Evolutionary conservation across 92 coral and sea anemone species (phyloP).

Genomic region (Palythoa heliodiscus): DNA sequence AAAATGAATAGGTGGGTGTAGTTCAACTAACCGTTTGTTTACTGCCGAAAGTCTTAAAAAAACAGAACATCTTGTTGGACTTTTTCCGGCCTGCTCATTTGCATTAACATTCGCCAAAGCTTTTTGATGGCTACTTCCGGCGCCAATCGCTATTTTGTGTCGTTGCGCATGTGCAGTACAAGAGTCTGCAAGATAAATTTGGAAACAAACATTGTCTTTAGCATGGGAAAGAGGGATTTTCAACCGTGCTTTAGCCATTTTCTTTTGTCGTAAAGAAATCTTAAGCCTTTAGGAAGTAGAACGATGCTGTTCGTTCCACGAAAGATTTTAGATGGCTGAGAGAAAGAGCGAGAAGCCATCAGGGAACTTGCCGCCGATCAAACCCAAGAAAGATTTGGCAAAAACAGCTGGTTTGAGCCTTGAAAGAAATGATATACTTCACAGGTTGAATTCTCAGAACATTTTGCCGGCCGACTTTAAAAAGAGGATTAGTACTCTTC

Average conservation of each 20-base stretch:
- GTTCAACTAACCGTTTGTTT: not conserved
- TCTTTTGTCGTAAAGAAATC: slow-evolving; percentile 31
- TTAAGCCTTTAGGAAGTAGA: slow-evolving; percentile 25
- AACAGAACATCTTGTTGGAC: not conserved
- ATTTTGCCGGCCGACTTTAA: slow-evolving; percentile 59
- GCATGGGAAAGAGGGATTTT: slow-evolving; percentile 30
- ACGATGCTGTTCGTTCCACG: slow-evolving; percentile 34
- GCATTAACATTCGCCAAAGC: slow-evolving; percentile 26
- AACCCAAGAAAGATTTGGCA: slow-evolving; percentile 8
- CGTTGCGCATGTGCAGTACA: slow-evolving; percentile 32
- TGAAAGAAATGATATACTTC: slow-evolving; percentile 33
- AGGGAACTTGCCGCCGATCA: not conserved
- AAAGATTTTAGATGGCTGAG: slow-evolving; percentile 35
- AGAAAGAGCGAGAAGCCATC: not conserved
- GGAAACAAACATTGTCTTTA: slow-evolving; percentile 41
- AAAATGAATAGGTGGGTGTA: slow-evolving; percentile 30
- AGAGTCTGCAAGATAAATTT: slow-evolving; percentile 30
- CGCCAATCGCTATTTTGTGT: slow-evolving; percentile 30
- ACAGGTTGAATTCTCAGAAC: slow-evolving; percentile 53
- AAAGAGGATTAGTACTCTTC: slow-evolving; percentile 58
- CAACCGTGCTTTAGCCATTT: slow-evolving; percentile 22
- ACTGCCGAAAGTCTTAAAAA: not conserved
- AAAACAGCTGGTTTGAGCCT: slow-evolving; percentile 35
- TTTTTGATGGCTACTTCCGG: slow-evolving; percentile 41
- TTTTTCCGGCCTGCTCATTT: slow-evolving; percentile 31